These are phyloP conservation scores for Nothocercus nigrocapillus DNA, from an alignment of 2,113 vertebrate genomes.

Conservation along the genomic window DNA sequence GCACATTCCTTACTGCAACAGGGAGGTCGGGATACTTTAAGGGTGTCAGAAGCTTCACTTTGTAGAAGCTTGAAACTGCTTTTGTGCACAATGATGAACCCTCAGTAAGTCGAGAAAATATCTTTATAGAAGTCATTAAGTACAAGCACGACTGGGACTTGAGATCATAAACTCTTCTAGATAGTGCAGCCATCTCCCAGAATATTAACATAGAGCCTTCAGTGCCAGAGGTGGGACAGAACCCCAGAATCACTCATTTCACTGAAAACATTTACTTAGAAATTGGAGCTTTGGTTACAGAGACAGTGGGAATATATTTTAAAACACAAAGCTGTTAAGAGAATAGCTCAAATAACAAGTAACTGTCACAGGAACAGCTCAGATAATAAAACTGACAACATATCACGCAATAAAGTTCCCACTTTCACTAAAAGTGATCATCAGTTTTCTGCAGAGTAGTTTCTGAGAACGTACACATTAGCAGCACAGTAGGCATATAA, in stretches of 20 bases:
- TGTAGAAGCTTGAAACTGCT: not conserved
- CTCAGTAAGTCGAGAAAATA: not conserved
- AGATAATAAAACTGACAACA: not conserved
- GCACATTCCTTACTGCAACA: not conserved
- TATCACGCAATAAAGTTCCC: not conserved
- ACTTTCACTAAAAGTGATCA: not conserved
- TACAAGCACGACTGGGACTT: not conserved
- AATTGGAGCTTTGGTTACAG: not conserved
- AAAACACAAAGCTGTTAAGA: not conserved
- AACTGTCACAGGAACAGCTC: not conserved
- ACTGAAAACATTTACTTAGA: not conserved
- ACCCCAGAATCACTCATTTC: not conserved
- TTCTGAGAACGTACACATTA: not conserved
- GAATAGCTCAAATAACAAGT: not conserved
- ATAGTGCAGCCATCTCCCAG: not conserved
- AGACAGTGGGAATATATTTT: not conserved
- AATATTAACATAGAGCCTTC: not conserved
- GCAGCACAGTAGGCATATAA: not conserved
- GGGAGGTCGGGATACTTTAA: not conserved
- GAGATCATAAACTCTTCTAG: not conserved
- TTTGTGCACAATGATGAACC: not conserved
- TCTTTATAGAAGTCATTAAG: not conserved
- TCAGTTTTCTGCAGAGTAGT: not conserved
- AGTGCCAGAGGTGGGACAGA: not conserved
- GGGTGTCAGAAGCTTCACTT: not conserved